A percentile compares a stretch with the other conserved stretches of the same genome.
These are phyloP conservation scores for Aythya baeri DNA, from an alignment of 2,113 vertebrate genomes.

Conservation along the genomic window DNA sequence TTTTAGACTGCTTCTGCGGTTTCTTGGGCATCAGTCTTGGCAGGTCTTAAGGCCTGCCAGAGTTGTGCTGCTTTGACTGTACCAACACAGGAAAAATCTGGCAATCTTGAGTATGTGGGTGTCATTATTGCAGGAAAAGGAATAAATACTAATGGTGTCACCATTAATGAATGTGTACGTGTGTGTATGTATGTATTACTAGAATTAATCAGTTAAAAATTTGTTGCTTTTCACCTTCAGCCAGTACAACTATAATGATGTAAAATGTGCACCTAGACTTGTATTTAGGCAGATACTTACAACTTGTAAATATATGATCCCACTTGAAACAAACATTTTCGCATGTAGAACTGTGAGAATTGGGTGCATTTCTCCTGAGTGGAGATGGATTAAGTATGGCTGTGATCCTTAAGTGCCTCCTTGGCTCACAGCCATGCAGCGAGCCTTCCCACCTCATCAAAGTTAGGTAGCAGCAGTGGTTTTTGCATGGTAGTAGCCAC, in stretches of 20 bases:
- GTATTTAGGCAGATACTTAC: neutral
- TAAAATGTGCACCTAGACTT: neutral
- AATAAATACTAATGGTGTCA: neutral
- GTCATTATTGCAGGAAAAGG: neutral
- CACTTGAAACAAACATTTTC: neutral
- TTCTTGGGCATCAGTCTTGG: neutral
- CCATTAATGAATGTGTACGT: neutral
- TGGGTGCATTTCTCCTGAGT: neutral
- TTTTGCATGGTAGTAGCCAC: neutral
- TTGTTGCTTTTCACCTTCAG: neutral
- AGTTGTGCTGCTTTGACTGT: neutral
- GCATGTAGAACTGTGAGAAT: neutral
- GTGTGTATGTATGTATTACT: neutral
- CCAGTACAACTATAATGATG: neutral
- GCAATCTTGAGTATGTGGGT: rapidly evolving
- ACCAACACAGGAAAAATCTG: neutral
- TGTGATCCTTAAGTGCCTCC: neutral
- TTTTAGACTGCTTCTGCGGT: neutral
- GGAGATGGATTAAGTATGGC: neutral
- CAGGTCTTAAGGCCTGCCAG: neutral
- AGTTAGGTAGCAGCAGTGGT: neutral
- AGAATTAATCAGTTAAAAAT: neutral
- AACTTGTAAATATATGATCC: neutral
- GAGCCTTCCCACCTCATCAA: neutral
- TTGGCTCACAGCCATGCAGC: neutral